These are phyloP conservation scores for Drosophila repletoides DNA, from an alignment of 1,140 invertebrate genomes.

Conservation along the genomic window DNA sequence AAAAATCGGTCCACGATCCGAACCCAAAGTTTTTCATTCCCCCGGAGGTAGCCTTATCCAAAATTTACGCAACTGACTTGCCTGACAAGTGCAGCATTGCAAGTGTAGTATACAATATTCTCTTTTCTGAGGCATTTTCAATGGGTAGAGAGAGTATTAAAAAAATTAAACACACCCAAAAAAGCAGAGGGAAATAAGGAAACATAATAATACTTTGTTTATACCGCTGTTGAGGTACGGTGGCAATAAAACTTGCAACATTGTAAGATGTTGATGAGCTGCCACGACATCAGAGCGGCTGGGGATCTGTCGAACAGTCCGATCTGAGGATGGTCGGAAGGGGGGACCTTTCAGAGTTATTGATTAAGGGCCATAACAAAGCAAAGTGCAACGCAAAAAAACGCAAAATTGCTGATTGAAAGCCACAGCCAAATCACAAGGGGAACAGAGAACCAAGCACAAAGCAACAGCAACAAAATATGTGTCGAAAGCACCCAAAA, in stretches of 20 bases:
- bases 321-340: not conserved
- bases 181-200: conserved; percentile 3
- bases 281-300: conserved; percentile 49
- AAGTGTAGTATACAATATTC: no score
- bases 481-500: conserved; percentile 29
- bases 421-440: conserved; percentile 30
- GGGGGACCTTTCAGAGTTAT: conserved; percentile 65
- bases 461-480: conserved; percentile 1
- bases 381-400: conserved; percentile 45
- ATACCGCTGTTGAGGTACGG: conserved; percentile 32
- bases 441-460: conserved; percentile 2
- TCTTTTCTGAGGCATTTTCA: no score
- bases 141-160: no score
- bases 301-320: conserved; percentile 15
- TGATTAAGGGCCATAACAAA: conserved; percentile 75
- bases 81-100: no score
- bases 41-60: no score
- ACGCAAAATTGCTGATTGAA: conserved; percentile 71
- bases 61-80: no score
- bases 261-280: conserved; percentile 71
- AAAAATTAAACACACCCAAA: conserved; percentile 8
- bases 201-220: conserved; percentile 42
- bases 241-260: conserved; percentile 68
- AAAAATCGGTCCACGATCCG: no score
- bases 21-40: no score